Evolutionary conservation across 2,113 vertebrate species (phyloP).

Genomic region (Chloroceryle aenea): DNA sequence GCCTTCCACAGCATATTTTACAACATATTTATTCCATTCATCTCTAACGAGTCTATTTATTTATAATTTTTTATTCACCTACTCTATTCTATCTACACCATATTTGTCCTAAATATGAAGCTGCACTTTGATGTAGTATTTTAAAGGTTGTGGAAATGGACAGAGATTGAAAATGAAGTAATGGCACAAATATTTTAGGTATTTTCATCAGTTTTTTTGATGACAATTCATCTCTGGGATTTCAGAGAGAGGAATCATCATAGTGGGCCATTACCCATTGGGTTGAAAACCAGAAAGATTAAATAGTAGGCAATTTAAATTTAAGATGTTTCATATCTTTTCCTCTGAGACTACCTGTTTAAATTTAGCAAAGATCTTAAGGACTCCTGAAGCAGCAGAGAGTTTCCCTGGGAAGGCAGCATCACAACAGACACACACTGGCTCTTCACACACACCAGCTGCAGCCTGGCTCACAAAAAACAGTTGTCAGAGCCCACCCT

Average conservation of each 20-base stretch:
- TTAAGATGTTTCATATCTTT: accelerated
- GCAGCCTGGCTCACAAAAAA: not conserved
- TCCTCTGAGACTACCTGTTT: accelerated
- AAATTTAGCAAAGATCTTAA: not conserved
- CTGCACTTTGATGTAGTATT: not conserved
- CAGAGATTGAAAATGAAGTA: accelerated
- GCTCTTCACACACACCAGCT: too few species aligned
- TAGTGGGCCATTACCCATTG: accelerated
- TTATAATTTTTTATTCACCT: too few species aligned
- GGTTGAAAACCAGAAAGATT: not conserved
- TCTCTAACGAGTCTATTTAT: too few species aligned
- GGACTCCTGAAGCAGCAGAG: not conserved
- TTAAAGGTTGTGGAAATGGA: not conserved
- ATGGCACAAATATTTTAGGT: accelerated
- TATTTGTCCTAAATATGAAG: not conserved
- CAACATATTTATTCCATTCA: too few species aligned
- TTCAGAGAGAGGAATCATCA: not conserved
- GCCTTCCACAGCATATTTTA: not conserved
- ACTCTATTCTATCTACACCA: too few species aligned
- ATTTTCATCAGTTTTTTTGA: not conserved
- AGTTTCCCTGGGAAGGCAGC: accelerated
- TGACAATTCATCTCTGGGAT: not conserved
- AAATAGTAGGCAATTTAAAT: accelerated
- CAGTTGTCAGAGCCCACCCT: too few species aligned
- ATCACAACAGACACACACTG: not conserved